Evolutionary conservation across 2,888 invertebrate species (phyloP).

Genomic region (Hemithea aestivaria): DNA sequence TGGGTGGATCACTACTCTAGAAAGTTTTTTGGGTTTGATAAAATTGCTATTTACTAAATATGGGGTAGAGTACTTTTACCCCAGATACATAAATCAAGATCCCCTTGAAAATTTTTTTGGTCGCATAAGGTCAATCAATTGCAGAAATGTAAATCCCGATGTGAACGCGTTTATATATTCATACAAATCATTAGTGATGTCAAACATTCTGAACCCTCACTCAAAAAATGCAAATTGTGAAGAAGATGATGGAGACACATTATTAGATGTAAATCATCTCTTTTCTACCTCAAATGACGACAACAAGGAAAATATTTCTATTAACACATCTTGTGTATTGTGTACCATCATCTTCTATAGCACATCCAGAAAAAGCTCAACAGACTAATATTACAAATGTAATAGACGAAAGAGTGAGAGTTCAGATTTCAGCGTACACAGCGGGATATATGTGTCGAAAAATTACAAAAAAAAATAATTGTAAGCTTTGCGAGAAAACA

Average conservation of each 20-base stretch:
- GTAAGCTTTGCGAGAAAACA: background rate
- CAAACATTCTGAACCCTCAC: background rate
- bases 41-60: background rate
- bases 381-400: too few species aligned
- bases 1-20: constrained; percentile 1
- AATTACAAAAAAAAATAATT: background rate
- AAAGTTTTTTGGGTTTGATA: background rate
- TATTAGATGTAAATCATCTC: background rate
- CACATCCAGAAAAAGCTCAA: too few species aligned
- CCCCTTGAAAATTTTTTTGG: background rate
- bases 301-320: background rate
- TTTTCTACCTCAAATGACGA: background rate
- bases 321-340: too few species aligned
- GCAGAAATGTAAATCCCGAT: background rate
- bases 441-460: background rate
- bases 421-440: background rate
- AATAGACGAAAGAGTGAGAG: background rate
- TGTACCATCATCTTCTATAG: too few species aligned
- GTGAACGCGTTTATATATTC: background rate
- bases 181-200: background rate
- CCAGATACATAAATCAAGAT: constrained; percentile 1
- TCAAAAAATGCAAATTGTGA: background rate
- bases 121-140: too few species aligned
- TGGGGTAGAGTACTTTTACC: background rate
- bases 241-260: background rate